Base-by-base conservation (phyloP, 2,888 invertebrate genomes). In the Thecocarcelia acutangulata region DNA sequence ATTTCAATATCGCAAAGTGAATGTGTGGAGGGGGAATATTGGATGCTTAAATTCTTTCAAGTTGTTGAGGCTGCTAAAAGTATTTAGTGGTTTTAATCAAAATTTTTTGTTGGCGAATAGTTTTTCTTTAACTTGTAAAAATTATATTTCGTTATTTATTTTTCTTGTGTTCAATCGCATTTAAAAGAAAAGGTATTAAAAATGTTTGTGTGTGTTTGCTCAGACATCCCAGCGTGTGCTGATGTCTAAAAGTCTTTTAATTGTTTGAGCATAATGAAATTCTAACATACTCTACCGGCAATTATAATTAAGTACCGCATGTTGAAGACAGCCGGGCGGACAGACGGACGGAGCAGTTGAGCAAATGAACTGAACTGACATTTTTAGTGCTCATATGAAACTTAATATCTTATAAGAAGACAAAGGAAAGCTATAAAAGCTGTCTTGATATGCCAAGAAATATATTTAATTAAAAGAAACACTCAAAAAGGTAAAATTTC, bases 251-350 rank as follows among this genome's bases (percentile, higher is more conserved):
- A 33, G 8, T 8, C 33, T 0, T 11, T 52, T 33, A 46, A 37
- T 46, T 73, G 37, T 56, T 74, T 37, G 54, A 74, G 37, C 52
- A 13, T 68, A 73, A 73, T 77, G 54, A 77, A 81, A 77, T 68
- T 77, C 81, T 69, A 56, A 68, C 68, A 63, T 46, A 68, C 56
- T 59, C 33, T 6, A 15, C 1, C 11, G 69, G 73, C 69, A 81
- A 73, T 73, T 77, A 77, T 74, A 81, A 81, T 73, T 81, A 77
- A 81, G 73, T 77, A 56, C 17, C 69, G 24, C 9, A 61, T 8
- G 12, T 15, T 17, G n/a, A 24, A 28, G 61, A 37, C 33, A 70
- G 64, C 64, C 50, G 50, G 44, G 5, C 8, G 24, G 68, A 28
- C 54, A n/a, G n/a, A n/a, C n/a, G n/a, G n/a, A n/a, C n/a, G n/a